Conservation (phyloP, 1,140 invertebrate species). For the Hycleus phaleratus region DNA sequence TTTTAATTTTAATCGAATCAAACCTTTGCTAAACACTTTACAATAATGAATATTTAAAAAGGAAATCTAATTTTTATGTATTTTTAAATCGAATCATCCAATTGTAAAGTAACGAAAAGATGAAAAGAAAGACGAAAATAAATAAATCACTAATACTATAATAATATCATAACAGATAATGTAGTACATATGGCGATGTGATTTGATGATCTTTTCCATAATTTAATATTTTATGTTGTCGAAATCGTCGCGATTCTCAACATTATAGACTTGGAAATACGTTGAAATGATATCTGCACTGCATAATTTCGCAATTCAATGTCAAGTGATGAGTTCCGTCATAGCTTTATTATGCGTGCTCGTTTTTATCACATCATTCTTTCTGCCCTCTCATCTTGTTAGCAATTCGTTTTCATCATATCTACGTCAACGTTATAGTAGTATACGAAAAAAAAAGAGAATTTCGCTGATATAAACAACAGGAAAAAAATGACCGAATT, state of each 20-base stretch:
- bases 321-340: constrained; percentile 18
- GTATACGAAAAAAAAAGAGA: too few relatives aligned
- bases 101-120: too few relatives aligned
- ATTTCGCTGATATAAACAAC: too few relatives aligned
- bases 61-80: too few relatives aligned
- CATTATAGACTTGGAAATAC: constrained; percentile 16
- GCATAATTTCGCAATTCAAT: constrained; percentile 22
- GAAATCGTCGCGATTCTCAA: constrained; percentile 9
- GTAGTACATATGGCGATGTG: constrained; percentile 13
- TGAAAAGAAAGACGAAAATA: not conserved
- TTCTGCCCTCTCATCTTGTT: constrained; percentile 12
- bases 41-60: too few relatives aligned
- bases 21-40: too few relatives aligned
- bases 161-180: constrained; percentile 6
- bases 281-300: constrained; percentile 17
- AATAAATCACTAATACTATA: constrained; percentile 1
- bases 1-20: too few relatives aligned
- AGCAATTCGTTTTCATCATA: constrained; percentile 10
- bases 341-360: constrained; percentile 20
- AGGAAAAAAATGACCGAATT: too few relatives aligned
- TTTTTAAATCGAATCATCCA: too few relatives aligned
- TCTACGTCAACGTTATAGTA: not conserved
- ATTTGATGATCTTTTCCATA: constrained; percentile 12
- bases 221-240: constrained; percentile 20
- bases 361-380: constrained; percentile 20